phyloP scores from a whole-genome alignment of 2,888 invertebrate species.

The Caenorhabditis angaria region DNA sequence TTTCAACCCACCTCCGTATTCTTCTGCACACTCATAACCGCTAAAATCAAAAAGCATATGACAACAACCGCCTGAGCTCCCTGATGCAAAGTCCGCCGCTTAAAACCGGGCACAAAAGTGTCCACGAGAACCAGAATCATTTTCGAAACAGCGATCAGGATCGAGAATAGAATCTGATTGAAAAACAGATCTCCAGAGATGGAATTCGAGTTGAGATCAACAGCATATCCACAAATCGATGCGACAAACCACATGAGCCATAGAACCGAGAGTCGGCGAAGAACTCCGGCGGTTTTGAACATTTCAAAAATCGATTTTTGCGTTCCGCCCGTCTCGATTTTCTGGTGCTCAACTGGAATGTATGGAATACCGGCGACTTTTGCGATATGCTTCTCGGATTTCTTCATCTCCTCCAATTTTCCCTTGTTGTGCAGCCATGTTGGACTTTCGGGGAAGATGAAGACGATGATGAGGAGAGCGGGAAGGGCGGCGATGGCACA shows the following conservation, averaged over 20 bases:
- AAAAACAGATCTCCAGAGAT: slow-evolving; percentile 67
- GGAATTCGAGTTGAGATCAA: slow-evolving; percentile 66
- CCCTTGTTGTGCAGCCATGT: slow-evolving; percentile 70
- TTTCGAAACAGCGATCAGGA: slow-evolving; percentile 68
- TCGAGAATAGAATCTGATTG: slow-evolving; percentile 70
- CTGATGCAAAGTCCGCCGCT: slow-evolving; percentile 67
- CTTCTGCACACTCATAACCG: slow-evolving; percentile 58
- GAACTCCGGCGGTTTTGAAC: slow-evolving; percentile 54
- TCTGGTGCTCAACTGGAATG: slow-evolving; percentile 57
- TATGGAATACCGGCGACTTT: slow-evolving; percentile 63
- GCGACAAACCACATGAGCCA: slow-evolving; percentile 71
- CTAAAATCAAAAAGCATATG: slow-evolving; percentile 65
- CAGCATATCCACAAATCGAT: slow-evolving; percentile 69
- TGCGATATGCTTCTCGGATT: slow-evolving; percentile 65
- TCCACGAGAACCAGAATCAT: slow-evolving; percentile 66
- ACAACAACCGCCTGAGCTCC: slow-evolving; percentile 64
- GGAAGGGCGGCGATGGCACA: slow-evolving; percentile 67
- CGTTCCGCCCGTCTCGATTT: too few species aligned
- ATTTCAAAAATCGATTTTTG: slow-evolving; percentile 56
- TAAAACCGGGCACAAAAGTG: slow-evolving; percentile 62
- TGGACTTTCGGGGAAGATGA: slow-evolving; percentile 71
- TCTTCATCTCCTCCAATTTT: slow-evolving; percentile 60
- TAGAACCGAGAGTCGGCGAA: slow-evolving; percentile 61
- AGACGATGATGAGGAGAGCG: slow-evolving; percentile 63
- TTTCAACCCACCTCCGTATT: slow-evolving; percentile 42